Percentiles rank a stretch among this genome's conserved stretches.
Evolutionary conservation across 2,797 vertebrate genomes (phyloP).

Genomic region (Potorous gilbertii): DNA sequence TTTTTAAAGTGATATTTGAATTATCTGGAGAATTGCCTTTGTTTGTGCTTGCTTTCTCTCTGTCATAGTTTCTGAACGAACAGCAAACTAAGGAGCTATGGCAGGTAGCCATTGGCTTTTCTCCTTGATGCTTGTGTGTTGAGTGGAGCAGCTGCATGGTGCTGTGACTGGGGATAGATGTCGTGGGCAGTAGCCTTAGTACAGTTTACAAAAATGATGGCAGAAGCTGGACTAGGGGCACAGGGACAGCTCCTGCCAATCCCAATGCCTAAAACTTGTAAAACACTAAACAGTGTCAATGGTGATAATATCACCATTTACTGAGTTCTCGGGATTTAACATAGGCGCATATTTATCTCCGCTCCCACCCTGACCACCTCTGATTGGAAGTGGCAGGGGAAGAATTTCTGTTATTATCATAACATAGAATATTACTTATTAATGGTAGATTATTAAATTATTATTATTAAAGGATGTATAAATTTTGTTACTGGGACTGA

Average conservation of each 20-base stretch:
- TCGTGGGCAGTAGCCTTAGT: background rate
- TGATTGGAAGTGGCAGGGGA: background rate
- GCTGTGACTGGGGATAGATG: background rate
- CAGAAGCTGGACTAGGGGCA: background rate
- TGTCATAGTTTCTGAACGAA: background rate
- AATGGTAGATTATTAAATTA: too few relatives aligned
- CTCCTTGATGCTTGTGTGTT: background rate
- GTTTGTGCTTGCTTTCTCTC: background rate
- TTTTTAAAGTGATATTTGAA: background rate
- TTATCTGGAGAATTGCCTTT: background rate
- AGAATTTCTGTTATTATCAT: too few relatives aligned
- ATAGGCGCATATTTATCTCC: background rate
- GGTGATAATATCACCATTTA: background rate
- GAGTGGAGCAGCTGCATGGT: background rate
- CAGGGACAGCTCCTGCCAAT: background rate
- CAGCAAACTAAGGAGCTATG: background rate
- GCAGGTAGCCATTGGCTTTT: background rate
- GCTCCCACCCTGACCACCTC: background rate
- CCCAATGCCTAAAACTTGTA: background rate
- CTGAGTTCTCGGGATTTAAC: background rate
- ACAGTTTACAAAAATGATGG: background rate
- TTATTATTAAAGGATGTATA: too few relatives aligned
- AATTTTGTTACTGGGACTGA: background rate
- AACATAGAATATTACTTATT: too few relatives aligned
- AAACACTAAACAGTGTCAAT: background rate